Percentiles rank a stretch among this genome's conserved stretches.
Conservation (phyloP, 30 jellyfish, hydroid and myxozoan genomes). For the Cassiopea xamachana region DNA sequence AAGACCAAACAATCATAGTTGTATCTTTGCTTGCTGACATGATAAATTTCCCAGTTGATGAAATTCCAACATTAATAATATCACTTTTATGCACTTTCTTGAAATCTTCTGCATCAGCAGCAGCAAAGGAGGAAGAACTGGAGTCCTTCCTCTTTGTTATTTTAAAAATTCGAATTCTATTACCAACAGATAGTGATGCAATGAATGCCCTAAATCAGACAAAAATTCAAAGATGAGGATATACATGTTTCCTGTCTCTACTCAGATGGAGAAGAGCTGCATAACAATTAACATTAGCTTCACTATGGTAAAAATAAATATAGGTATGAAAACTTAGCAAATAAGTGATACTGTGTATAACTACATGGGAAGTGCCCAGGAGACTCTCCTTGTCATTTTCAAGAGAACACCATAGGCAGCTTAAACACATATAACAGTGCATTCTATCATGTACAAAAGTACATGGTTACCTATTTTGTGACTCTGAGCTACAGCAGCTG, state of each 20-base stretch:
- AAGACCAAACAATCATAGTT: slow-evolving; percentile 79
- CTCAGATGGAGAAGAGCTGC: too few species aligned
- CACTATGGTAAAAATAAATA: too few species aligned
- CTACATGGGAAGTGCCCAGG: too few species aligned
- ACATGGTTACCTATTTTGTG: too few species aligned
- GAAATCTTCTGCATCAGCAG: slow-evolving; percentile 89
- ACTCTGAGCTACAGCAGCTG: too few species aligned
- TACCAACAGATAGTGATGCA: slow-evolving; percentile 69
- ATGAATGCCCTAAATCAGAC: slow-evolving; percentile 85
- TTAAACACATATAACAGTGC: too few species aligned
- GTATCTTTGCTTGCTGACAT: slow-evolving; percentile 97
- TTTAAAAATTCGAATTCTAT: slow-evolving; percentile 82
- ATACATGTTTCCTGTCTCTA: background rate
- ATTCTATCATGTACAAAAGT: too few species aligned
- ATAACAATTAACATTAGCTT: too few species aligned
- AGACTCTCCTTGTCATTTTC: too few species aligned
- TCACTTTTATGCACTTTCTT: slow-evolving; percentile 88
- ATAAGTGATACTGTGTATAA: too few species aligned
- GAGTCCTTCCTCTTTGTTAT: slow-evolving; percentile 82
- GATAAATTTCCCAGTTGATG: slow-evolving; percentile 89
- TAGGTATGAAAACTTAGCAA: too few species aligned
- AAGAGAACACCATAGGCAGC: too few species aligned
- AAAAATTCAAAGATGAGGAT: background rate
- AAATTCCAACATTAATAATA: slow-evolving; percentile 82
- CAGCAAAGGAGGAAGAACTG: slow-evolving; percentile 49